Base-by-base conservation (phyloP, 2,797 vertebrate species). In the Gymnothorax reevesii region DNA sequence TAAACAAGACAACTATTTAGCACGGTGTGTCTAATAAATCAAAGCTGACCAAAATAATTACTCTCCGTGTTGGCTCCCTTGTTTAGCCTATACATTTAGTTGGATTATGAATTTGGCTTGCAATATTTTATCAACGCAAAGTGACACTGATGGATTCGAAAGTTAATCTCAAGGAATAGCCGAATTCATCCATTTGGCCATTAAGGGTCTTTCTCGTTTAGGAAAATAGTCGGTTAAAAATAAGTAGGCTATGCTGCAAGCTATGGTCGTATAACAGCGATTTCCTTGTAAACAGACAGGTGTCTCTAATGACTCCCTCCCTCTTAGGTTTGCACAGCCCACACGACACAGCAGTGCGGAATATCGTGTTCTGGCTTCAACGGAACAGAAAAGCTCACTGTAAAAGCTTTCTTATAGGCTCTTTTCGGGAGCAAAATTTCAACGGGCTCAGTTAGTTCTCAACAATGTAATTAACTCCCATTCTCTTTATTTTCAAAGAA, bases 291-390 rank as follows among this genome's bases (percentile, higher is more conserved):
- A 91, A 92, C 90, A 94, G 95, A 95, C 95, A 96, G 95, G 95
- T 96, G 95, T 94, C 93, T 94, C 91, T 93, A 91, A 90, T 93
- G 92, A 91, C 91, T 95, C 95, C 95, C 95, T 92, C 85, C 94
- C 94, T 95, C 96, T 96, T 94, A 90, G 88, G 92, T 95, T 83
- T 82, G 25, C 95, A 95, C 96, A 96, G 95, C 97, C 96, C 97
- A 97, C 92, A 96, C 94, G 96, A 96, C 97, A 97, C 97, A 94
- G 93, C 91, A 95, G 97, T 96, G 97, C 96, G 92, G 95, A 94
- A 94, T 71, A 83, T 94, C 95, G 96, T 95, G 93, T 93, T 91
- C 95, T 96, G 57, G 54, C n/a, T 62, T 77, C 86, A 96, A 97
- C 96, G 95, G 96, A 95, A 97, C 94, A 96, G 94, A 95, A 95